Base-by-base conservation (phyloP, 1,140 invertebrate species). In the Drosophila lacteicornis region DNA sequence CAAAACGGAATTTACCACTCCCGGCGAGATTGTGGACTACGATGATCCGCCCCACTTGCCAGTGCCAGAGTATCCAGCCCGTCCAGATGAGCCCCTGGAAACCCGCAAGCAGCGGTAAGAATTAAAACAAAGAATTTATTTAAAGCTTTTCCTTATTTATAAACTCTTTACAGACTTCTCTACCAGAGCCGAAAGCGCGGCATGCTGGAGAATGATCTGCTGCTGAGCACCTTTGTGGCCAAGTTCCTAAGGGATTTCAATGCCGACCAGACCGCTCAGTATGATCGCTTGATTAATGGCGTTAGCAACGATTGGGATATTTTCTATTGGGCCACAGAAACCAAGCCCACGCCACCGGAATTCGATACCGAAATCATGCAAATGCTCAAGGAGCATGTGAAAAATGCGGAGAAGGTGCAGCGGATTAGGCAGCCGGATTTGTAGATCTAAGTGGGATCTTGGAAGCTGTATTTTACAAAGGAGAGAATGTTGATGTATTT, bases 171-270 rank as follows among this genome's bases (percentile, higher is more conserved):
- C 93, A 97, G 98, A 78, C 94, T 99, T 9, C 81, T 98, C 4
- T 99, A 99, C 93, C 99, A 99, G 92, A 99, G 98, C 19, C 95
- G 99, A 7, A 99, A 99, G 93, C 94, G 99, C 75, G 99, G 99
- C 43, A 99, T 99, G 96, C 93, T 99, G 33, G 99, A 99, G 93
- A 99, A 99, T 94, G 98, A 98, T 84, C 94, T 99, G 2, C 92
- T 99, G 0, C 93, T 99, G n/a, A 97, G 97, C 88, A 98, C 97
- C 25, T 99, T 99, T 95, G 98, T 97, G 4, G 95, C 95, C 17
- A 97, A 97, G 87, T 96, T 98, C 93, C 93, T 99, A 19, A 92
- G 96, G 57, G 90, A 92, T 2, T 96, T 99, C 93, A 95, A 93
- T 75, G 95, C 95, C 57, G 86, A 95, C 15, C 95, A 98, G 90